Conservation (phyloP, 2,113 vertebrate species). For the Mustela nigripes region DNA sequence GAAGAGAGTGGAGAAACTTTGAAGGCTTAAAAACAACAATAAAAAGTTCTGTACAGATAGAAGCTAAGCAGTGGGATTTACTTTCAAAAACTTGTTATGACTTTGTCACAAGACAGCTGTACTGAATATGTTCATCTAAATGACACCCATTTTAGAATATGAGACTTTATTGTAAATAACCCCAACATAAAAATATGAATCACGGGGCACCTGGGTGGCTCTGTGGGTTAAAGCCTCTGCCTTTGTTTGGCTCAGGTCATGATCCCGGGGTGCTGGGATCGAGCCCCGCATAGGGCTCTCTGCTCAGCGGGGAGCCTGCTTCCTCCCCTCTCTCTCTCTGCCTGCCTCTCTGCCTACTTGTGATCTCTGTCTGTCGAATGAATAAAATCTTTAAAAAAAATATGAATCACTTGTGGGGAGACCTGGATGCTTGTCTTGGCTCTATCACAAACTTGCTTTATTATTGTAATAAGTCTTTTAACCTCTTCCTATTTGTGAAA, state of each 20-base stretch:
- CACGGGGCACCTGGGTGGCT: too few relatives aligned
- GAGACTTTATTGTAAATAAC: constrained; percentile 25
- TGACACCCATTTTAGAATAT: constrained; percentile 37
- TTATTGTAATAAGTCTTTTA: neutral
- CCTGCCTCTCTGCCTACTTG: too few relatives aligned
- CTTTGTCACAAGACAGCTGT: constrained; percentile 50
- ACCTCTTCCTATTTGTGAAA: constrained; percentile 36
- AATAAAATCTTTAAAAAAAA: neutral
- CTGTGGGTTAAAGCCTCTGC: too few relatives aligned
- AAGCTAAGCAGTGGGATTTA: constrained; percentile 61
- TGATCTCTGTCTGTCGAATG: too few relatives aligned
- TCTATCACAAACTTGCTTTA: constrained; percentile 44
- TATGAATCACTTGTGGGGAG: neutral
- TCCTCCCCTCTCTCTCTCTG: too few relatives aligned
- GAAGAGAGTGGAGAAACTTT: constrained; percentile 47
- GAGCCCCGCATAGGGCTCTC: too few relatives aligned
- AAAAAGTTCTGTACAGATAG: constrained; percentile 54
- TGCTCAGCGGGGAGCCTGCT: too few relatives aligned
- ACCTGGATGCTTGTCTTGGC: constrained; percentile 30
- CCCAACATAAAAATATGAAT: constrained; percentile 25
- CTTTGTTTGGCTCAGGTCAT: too few relatives aligned
- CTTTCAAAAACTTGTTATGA: constrained; percentile 61
- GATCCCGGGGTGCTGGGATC: too few relatives aligned
- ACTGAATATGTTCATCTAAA: constrained; percentile 52
- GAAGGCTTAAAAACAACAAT: constrained; percentile 59